Conservation (phyloP, 1,140 invertebrate genomes). For the Pararge aegeria region DNA sequence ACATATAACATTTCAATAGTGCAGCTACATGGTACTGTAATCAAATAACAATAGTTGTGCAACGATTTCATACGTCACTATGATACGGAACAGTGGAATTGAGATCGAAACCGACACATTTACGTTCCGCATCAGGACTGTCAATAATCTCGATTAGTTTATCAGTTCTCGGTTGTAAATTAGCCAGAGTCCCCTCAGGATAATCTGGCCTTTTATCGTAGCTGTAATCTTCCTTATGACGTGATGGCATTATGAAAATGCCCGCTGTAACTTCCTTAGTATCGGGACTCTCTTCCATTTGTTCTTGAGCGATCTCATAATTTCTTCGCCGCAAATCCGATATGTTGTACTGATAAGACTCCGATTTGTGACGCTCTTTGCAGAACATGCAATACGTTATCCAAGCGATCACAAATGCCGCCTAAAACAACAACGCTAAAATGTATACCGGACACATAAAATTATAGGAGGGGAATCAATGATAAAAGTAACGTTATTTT, state of each 20-base stretch:
- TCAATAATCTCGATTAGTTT: slow-evolving; percentile 63
- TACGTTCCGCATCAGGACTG: slow-evolving; percentile 39
- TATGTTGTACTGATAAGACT: slow-evolving; percentile 56
- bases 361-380: slow-evolving; percentile 62
- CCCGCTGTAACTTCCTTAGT: slow-evolving; percentile 45
- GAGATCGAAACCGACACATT: slow-evolving; percentile 45
- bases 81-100: slow-evolving; percentile 41
- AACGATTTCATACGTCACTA: slow-evolving; percentile 52
- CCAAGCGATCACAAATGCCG: slow-evolving; percentile 50
- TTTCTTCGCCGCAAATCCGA: slow-evolving; percentile 55
- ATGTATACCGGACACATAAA: no score
- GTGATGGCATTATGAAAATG: slow-evolving; percentile 58
- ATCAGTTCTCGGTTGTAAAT: slow-evolving; percentile 48
- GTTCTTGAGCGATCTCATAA: slow-evolving; percentile 43
- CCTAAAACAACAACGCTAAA: slow-evolving; percentile 45
- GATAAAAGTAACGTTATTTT: slow-evolving; percentile 16
- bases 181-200: slow-evolving; percentile 51
- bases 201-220: slow-evolving; percentile 65
- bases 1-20: slow-evolving; percentile 21
- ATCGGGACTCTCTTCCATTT: slow-evolving; percentile 37
- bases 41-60: slow-evolving; percentile 21
- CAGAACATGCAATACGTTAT: slow-evolving; percentile 71
- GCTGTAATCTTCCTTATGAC: slow-evolving; percentile 48
- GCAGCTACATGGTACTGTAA: slow-evolving; percentile 21
- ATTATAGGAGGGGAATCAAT: no score